Conservation (phyloP, 2,797 vertebrate genomes). For the Pteronotus mesoamericanus region DNA sequence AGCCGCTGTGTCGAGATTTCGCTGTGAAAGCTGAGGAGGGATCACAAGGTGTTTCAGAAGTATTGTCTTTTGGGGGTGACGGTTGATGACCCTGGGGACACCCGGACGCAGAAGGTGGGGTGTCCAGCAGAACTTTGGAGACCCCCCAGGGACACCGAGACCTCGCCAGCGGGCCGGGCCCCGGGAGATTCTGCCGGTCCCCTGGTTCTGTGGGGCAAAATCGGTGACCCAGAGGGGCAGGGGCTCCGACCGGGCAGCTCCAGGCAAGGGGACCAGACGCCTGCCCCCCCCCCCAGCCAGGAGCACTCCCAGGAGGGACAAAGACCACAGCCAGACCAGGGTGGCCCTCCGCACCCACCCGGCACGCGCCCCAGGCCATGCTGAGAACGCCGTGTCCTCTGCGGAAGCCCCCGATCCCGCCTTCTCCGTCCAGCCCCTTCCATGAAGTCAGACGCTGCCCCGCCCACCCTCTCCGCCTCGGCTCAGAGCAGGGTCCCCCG, state of each 20-base stretch:
- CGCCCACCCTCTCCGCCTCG: accelerated
- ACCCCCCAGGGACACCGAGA: too few relatives aligned
- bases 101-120: not conserved
- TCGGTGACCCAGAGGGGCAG: accelerated
- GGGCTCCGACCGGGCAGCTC: too few relatives aligned
- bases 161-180: not conserved
- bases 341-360: accelerated
- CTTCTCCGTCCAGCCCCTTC: too few relatives aligned
- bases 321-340: too few relatives aligned
- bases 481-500: not conserved
- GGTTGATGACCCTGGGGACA: not conserved
- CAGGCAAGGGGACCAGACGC: too few relatives aligned
- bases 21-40: not conserved
- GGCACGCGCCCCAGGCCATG: accelerated
- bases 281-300: too few relatives aligned
- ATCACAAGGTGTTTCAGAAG: not conserved
- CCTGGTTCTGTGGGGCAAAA: too few relatives aligned
- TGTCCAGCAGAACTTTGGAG: not conserved
- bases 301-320: too few relatives aligned
- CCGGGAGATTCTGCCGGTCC: accelerated
- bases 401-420: too few relatives aligned
- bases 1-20: not conserved
- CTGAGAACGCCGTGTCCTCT: not conserved
- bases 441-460: accelerated
- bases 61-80: not conserved